Base-by-base conservation (phyloP, 2,888 invertebrate genomes). In the Priocnemis perturbator region DNA sequence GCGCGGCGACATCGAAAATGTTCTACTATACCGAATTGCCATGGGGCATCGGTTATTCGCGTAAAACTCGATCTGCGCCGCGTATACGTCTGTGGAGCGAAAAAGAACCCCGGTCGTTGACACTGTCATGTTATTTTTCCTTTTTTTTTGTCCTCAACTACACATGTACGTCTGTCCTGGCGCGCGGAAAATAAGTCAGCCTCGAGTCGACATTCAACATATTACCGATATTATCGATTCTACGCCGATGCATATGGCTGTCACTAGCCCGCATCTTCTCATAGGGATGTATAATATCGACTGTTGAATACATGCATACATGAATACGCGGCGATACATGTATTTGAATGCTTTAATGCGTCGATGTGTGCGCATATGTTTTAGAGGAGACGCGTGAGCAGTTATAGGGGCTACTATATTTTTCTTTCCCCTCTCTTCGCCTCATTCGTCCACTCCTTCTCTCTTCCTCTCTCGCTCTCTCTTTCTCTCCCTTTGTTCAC, bases 251-350 rank as follows among this genome's bases (percentile, higher is more conserved):
- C 84, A 85, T 85, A 85, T 83, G 83, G 82, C 82, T 76, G 84
- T 84, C 85, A 83, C 77, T 83, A 81, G 85, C 86, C 86, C 86
- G 86, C 86, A 86, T 86, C 84, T 85, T 80, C 79, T 78, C 77
- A 76, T 76, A 76, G 80, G 81, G 21, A 48, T 14, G 59, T 48
- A 23, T 60, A 60, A 60, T 60, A 60, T 60, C 60, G 61, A 61
- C 57, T 57, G 59, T 57, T 57, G 59, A 64, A 73, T 66, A 80
- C 73, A 77, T 77, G 61, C 75, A 76, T 76, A 76, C 69, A 67
- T 73, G 73, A 76, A 65, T 65, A 74, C 64, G 67, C 67, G 53
- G 75, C 77, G 69, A 26, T n/a, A 60, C 19, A 50, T 69, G 74
- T 64, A 77, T 79, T 75, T 79, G 73, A 79, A 79, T 79, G 71